Conservation (phyloP, 2,888 invertebrate species). For the Nephrotoma guestfalica region DNA sequence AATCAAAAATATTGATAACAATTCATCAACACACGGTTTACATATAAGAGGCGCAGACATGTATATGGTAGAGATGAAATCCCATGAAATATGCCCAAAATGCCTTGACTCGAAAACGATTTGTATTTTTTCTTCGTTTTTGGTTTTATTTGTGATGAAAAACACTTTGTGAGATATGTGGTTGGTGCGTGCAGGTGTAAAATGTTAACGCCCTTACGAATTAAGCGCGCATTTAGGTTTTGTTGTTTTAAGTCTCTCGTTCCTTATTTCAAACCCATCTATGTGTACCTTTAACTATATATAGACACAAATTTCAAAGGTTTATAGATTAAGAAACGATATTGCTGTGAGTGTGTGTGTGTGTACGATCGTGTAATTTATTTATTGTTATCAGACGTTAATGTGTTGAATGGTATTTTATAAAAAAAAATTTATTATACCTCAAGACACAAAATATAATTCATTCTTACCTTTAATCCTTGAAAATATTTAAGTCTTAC, state of each 20-base stretch:
- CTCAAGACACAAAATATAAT: background rate
- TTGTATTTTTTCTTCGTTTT: background rate
- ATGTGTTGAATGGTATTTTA: background rate
- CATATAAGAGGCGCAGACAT: background rate
- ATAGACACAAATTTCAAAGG: background rate
- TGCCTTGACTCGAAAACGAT: background rate
- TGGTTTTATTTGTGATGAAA: background rate
- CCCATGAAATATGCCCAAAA: background rate
- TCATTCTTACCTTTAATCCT: background rate
- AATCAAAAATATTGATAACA: background rate
- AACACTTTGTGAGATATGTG: background rate
- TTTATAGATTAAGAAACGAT: background rate
- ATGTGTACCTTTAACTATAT: background rate
- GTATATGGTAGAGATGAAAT: background rate
- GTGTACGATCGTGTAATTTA: background rate
- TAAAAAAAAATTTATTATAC: background rate
- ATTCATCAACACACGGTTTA: background rate
- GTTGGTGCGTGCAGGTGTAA: background rate
- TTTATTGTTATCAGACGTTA: background rate
- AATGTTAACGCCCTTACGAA: conserved; percentile 1
- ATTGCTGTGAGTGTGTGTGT: background rate
- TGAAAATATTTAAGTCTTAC: background rate
- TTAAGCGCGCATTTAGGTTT: background rate
- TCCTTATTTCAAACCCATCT: background rate
- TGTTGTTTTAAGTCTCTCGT: background rate